Evolutionary conservation across 1,140 invertebrate genomes (phyloP).

Genomic region (Calycopis cecrops): DNA sequence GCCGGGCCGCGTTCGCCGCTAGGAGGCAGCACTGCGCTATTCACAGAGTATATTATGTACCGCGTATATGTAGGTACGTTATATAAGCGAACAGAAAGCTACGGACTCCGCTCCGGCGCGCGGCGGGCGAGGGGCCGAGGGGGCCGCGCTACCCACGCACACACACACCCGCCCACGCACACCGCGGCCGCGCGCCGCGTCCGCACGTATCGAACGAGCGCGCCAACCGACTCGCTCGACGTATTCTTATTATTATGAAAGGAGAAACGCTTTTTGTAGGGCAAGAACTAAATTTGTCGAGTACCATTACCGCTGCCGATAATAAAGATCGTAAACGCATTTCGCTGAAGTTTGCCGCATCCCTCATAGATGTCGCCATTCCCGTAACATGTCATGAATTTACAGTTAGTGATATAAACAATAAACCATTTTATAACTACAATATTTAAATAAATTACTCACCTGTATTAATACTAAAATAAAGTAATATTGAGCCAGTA

Average conservation of each 20-base stretch:
- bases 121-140: slow-evolving; percentile 6
- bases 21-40: slow-evolving; percentile 72
- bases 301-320: slow-evolving; percentile 64
- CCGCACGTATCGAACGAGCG: slow-evolving; percentile 52
- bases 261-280: slow-evolving; percentile 75
- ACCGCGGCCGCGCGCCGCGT: slow-evolving; percentile 40
- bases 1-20: slow-evolving; percentile 47
- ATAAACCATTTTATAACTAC: too few species aligned
- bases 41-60: slow-evolving; percentile 70
- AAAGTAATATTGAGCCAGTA: too few species aligned
- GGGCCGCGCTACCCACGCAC: slow-evolving; percentile 30
- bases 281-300: slow-evolving; percentile 72
- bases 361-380: slow-evolving; percentile 70
- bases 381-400: slow-evolving; percentile 35
- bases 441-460: too few species aligned
- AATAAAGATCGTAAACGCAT: slow-evolving; percentile 72
- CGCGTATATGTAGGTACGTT: slow-evolving; percentile 65
- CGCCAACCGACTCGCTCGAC: slow-evolving; percentile 64
- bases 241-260: slow-evolving; percentile 75
- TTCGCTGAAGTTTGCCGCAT: slow-evolving; percentile 65
- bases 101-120: slow-evolving; percentile 38
- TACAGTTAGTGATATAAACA: slow-evolving; percentile 13
- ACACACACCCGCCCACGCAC: slow-evolving; percentile 37
- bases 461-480: too few species aligned
- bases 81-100: slow-evolving; percentile 75